Percentiles rank a stretch among this genome's conserved stretches.
Conservation (phyloP, 2,888 invertebrate genomes). For the Parnassius smintheus region DNA sequence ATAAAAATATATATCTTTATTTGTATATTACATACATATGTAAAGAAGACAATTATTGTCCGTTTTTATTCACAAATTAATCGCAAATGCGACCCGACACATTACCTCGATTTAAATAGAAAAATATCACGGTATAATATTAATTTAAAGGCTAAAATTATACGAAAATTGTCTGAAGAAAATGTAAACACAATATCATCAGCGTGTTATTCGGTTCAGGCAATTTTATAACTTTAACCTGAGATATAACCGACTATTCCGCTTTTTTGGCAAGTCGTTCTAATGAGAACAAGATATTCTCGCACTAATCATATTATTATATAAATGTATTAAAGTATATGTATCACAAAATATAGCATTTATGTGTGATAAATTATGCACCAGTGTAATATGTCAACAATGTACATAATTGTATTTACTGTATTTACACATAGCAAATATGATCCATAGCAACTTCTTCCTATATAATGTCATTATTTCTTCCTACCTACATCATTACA, state of each 20-base stretch:
- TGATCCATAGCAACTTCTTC: neutral
- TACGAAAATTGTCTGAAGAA: too few species aligned
- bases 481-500: neutral
- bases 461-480: neutral
- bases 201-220: too few species aligned
- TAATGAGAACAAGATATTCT: neutral
- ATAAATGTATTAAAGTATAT: neutral
- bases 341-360: slow-evolving; percentile 12
- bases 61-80: slow-evolving; percentile 10
- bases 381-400: slow-evolving; percentile 15
- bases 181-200: too few species aligned
- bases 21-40: slow-evolving; percentile 6
- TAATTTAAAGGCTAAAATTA: too few species aligned
- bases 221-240: neutral
- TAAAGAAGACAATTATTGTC: slow-evolving; percentile 24
- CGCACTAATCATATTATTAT: neutral
- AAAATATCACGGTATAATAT: too few species aligned
- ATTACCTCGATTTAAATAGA: too few species aligned
- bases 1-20: slow-evolving; percentile 25
- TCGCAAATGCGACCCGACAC: neutral
- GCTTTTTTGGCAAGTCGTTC: slow-evolving; percentile 15
- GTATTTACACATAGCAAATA: slow-evolving; percentile 1
- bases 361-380: slow-evolving; percentile 15
- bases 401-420: slow-evolving; percentile 13
- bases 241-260: neutral